A percentile compares a stretch with the other conserved stretches of the same genome.
These are phyloP conservation scores for Baronia brevicornis DNA, from an alignment of 2,888 invertebrate genomes.

Conservation along the genomic window DNA sequence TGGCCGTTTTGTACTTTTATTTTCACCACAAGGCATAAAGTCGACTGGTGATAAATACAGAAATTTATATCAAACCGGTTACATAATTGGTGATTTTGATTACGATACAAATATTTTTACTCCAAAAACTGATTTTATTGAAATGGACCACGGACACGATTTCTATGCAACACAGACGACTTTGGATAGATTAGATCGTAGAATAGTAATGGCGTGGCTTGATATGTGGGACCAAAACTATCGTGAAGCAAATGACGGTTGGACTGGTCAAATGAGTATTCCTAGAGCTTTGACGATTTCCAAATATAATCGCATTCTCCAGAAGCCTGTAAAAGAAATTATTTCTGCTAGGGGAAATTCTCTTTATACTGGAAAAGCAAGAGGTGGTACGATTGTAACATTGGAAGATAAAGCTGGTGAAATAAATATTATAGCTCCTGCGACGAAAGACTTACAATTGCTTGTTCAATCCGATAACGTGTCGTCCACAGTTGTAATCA, in stretches of 20 bases:
- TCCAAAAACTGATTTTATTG: constrained; percentile 35
- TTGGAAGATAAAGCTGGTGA: constrained; percentile 41
- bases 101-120: constrained; percentile 38
- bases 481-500: constrained; percentile 30
- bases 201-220: constrained; percentile 55
- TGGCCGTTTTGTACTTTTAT: constrained; percentile 48
- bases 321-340: constrained; percentile 40
- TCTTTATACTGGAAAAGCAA: constrained; percentile 27
- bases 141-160: constrained; percentile 58
- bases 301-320: constrained; percentile 32
- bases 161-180: constrained; percentile 63
- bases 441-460: constrained; percentile 28
- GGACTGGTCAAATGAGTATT: constrained; percentile 55
- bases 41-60: constrained; percentile 45
- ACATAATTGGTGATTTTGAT: constrained; percentile 57
- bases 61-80: constrained; percentile 55
- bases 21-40: constrained; percentile 59
- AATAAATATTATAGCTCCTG: constrained; percentile 30
- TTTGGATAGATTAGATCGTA: constrained; percentile 30
- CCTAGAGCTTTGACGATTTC: constrained; percentile 42
- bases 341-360: constrained; percentile 20
- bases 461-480: constrained; percentile 31
- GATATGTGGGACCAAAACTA: constrained; percentile 61
- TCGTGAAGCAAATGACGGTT: constrained; percentile 50
- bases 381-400: constrained; percentile 19